Evolutionary conservation across 2,888 invertebrate species (phyloP), one percentile per base, ranked within the genome.

Genomic region (Tinea pellionella): DNA sequence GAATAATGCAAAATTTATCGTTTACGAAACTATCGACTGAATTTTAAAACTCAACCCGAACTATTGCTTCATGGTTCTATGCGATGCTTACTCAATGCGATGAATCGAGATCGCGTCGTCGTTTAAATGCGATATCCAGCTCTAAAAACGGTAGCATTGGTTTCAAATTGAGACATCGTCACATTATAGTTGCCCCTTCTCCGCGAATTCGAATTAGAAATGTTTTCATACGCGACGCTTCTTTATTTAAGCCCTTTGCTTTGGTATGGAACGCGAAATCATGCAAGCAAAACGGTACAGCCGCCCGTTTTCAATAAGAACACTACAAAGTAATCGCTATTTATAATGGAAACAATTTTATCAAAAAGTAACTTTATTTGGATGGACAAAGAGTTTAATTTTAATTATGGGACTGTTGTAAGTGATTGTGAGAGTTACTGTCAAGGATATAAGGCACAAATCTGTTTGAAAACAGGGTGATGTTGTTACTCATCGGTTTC

Each of bases 21-120:
- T 84, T 86, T 84, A 82, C 86, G 80, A 86, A 86, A 85, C 77
- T 77, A 78, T 80, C 80, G 77, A 30, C 78, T 80, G 76, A 84
- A 84, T 85, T 84, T 83, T 78, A 78, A 80, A 81, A 75, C 78
- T 78, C 69, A 66, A 72, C 75, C 67, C 24, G 6, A 3, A 24
- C 6, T 73, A 77, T 85, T 82, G 78, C 84, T 73, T 32, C 47
- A 16, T 16, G 19, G 74, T 81, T 82, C 71, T 66, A 65, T n/a
- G n/a, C n/a, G n/a, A n/a, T n/a, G 74, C 74, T 84, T 85, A 75
- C 85, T 75, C 76, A 83, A 85, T 75, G 68, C 69, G 67, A 73
- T 75, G 75, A 72, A 76, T 76, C 69, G 72, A 75, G 73, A 78
- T 74, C 69, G 70, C 69, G 67, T 68, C 72, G 24, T 6, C 41